Evolutionary conservation across 1,140 invertebrate species (phyloP), one percentile per base, ranked within the genome.

Genomic region (Stegodyphus mimosarum): DNA sequence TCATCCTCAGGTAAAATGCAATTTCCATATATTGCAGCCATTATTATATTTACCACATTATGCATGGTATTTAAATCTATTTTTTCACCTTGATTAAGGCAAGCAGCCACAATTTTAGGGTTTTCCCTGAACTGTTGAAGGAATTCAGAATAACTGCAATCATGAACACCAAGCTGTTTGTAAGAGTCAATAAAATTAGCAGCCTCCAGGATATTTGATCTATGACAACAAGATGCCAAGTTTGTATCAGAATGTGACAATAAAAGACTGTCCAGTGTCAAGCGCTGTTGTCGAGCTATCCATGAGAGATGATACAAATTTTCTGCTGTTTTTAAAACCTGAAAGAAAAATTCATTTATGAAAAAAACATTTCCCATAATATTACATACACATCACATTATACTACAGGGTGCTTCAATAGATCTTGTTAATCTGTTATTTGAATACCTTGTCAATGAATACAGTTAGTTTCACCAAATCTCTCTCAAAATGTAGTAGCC

Each of bases 171-270:
- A 75, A 98, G 90, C 71, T 94, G 93, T 91, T 97, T 96, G 89
- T 97, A 96, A 50, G 94, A 95, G 90, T 98, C 96, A 60, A 97
- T 91, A 90, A 99, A 98, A 73, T 93, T 93, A 5, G 95, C 94
- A 88, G 93, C 93, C 88, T 96, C 95, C 48, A 98, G 92, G 66
- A 92, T 90, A 90, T 95, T 95, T 7, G 95, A 94, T 88, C 93
- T 92, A 83, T 94, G 93, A 89, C 95, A 96, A 89, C 94, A 96
- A 53, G 93, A 92, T 75, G 94, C 92, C 3, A 95, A 94, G 53
- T 94, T 93, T 55, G 93, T 93, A 89, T 96, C 95, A 53, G 93
- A 93, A 86, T 93, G 92, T 7, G 94, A 93, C 17, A 95, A 92
- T 71, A 97, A 94, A 83, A 98, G 90, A 86, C 93, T 93, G 88